Base-by-base conservation (phyloP, 2,888 invertebrate species). In the Criorhina ranunculi region DNA sequence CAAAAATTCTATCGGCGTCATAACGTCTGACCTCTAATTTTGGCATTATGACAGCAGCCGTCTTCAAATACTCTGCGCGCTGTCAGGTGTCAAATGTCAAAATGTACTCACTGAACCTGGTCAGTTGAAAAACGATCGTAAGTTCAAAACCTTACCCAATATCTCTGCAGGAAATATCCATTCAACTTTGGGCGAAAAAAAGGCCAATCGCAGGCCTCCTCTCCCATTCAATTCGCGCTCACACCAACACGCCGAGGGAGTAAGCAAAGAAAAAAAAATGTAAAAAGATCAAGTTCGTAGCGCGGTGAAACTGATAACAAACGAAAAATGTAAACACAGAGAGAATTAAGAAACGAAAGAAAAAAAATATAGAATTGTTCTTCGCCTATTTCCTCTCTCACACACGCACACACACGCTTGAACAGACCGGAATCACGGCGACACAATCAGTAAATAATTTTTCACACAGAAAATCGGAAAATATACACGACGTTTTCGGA, bases 211-310 rank as follows among this genome's bases (percentile, higher is more conserved):
- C 66, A 55, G 66, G 51, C 72, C 40, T 35, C 67, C 73, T 78
- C 49, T 67, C 19, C 19, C 17, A 31, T 53, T 59, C 17, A 33
- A 67, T 73, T 72, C 69, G 35, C 46, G 37, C 19, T 60, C 62
- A 69, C 42, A 66, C 67, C 9, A 1, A 35, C 17, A 40, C 69
- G 51, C 62, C 24, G 44, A 24, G 24, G 24, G 24, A 4, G 1
- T 12, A 42, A 37, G 9, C 17, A 33, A 9, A 57, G 35, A 17
- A 17, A 40, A 72, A 49, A 19, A 35, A 19, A 49, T 11, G 42
- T 49, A 31, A 60, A 79, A 79, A 83, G 73, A 75, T 79, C 73
- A 79, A 83, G 79, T 83, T 83, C 66, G 83, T 40, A 55, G 42
- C 60, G 37, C 60, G 55, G 44, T 37, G 35, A 55, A 53, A 73